Evolutionary conservation across 2,113 vertebrate species (phyloP).

Genomic region (Actinemys pallida): DNA sequence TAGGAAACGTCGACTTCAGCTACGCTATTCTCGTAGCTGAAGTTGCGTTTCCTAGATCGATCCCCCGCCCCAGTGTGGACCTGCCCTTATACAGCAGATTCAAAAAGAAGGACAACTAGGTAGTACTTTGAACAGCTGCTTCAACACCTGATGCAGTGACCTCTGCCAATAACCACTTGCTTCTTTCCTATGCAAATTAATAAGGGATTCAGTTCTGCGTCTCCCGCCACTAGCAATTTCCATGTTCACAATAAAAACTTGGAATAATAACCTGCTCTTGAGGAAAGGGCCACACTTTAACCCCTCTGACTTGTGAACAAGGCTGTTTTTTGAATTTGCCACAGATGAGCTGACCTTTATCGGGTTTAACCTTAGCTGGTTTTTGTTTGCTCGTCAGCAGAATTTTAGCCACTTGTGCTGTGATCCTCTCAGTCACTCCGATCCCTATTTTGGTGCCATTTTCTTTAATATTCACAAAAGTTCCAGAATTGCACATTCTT

Average conservation of each 20-base stretch:
- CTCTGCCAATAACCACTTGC: not conserved
- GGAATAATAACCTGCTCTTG: not conserved
- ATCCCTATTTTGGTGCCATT: not conserved
- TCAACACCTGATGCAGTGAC: not conserved
- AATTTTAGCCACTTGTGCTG: not conserved
- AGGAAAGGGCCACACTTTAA: not conserved
- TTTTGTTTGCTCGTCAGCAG: not conserved
- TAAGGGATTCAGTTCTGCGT: not conserved
- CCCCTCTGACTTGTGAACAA: not conserved
- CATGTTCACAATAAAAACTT: not conserved
- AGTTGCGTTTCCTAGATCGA: no score
- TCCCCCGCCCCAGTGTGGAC: no score
- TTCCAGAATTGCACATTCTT: not conserved
- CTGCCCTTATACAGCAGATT: not conserved
- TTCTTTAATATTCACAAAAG: not conserved
- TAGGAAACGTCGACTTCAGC: no score
- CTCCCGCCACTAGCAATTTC: not conserved
- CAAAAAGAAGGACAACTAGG: not conserved
- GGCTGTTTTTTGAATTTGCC: not conserved
- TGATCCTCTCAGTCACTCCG: not conserved
- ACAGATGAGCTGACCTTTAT: not conserved
- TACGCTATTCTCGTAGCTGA: no score
- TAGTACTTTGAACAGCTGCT: not conserved
- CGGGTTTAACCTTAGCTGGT: not conserved
- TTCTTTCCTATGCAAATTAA: not conserved